phyloP scores from a whole-genome alignment of 2,888 invertebrate species.

The Bibio marci region DNA sequence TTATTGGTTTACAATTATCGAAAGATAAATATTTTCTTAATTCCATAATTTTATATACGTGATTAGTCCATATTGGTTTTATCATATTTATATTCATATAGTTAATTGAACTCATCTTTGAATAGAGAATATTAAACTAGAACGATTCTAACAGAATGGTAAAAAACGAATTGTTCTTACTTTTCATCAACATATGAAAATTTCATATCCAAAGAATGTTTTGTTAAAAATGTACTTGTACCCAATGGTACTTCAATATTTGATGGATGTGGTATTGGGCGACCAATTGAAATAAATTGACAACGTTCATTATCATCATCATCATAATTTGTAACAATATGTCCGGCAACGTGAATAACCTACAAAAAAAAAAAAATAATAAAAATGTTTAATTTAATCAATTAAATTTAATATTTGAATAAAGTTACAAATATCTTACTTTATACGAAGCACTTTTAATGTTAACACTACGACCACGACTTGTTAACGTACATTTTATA shows the following conservation, averaged over 20 bases:
- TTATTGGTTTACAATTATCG: no score
- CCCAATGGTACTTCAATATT: constrained; percentile 85
- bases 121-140: no score
- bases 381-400: constrained; percentile 6
- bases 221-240: constrained; percentile 75
- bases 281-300: constrained; percentile 24
- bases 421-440: constrained; percentile 34
- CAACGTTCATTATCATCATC: constrained; percentile 34
- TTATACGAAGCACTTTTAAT: constrained; percentile 91
- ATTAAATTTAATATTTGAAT: no score
- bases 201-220: constrained; percentile 86
- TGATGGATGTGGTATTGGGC: constrained; percentile 38
- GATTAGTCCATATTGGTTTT: no score
- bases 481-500: constrained; percentile 86
- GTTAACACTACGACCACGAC: constrained; percentile 88
- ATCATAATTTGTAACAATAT: constrained; percentile 37
- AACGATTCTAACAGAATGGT: no score
- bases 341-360: constrained; percentile 81
- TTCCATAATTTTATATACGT: no score
- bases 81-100: no score
- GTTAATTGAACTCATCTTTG: no score
- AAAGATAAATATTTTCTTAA: no score
- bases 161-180: constrained; percentile 44
- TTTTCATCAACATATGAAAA: constrained; percentile 88
- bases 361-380: constrained; percentile 27